Conservation (phyloP, 2,113 vertebrate genomes). For the Platysteira castanea region DNA sequence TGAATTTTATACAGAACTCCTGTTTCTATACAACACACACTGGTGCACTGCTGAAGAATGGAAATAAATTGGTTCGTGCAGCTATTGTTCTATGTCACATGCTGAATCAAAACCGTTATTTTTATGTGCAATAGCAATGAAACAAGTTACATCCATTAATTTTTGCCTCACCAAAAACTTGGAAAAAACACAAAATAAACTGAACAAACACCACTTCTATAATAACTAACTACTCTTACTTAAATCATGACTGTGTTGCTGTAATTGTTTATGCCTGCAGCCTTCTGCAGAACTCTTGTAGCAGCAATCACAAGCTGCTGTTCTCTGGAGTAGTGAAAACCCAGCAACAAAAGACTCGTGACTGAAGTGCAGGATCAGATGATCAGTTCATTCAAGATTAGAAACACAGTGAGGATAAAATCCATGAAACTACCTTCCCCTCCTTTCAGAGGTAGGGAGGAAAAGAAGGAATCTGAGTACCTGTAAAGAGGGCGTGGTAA, state of each 20-base stretch:
- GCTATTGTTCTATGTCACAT: neutral
- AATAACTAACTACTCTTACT: neutral
- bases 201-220: neutral
- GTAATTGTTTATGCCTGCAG: neutral
- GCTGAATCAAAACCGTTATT: neutral
- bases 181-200: neutral
- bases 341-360: slow-evolving; percentile 45
- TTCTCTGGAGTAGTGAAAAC: neutral
- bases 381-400: slow-evolving; percentile 56
- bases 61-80: neutral
- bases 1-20: neutral
- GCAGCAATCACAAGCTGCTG: slow-evolving; percentile 58
- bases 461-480: slow-evolving; percentile 67
- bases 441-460: neutral
- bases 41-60: neutral
- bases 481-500: slow-evolving; percentile 95
- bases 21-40: neutral
- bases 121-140: neutral
- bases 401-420: neutral
- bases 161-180: neutral
- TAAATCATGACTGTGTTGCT: neutral
- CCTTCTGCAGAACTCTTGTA: neutral
- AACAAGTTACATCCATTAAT: neutral
- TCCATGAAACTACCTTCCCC: neutral
- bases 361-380: slow-evolving; percentile 49